Percentiles rank a stretch among this genome's conserved stretches.
These are phyloP conservation scores for Volucella bombylans DNA, from an alignment of 2,888 invertebrate species.

Conservation along the genomic window DNA sequence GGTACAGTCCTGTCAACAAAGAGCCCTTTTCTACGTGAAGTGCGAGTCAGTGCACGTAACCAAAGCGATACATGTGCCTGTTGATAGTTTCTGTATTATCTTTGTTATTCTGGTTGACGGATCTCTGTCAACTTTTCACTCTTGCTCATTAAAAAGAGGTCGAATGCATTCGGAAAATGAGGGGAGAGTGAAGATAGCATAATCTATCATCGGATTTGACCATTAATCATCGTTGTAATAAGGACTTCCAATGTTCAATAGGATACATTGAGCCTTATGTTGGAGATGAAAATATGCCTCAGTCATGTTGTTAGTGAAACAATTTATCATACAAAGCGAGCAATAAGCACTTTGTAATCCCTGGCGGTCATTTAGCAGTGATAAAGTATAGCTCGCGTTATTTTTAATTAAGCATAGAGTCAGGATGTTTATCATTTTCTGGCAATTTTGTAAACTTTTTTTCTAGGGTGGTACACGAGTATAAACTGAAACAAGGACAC, in stretches of 20 bases:
- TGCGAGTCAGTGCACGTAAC: neutral
- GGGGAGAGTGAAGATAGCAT: neutral
- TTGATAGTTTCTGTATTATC: slow-evolving; percentile 31
- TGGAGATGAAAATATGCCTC: neutral
- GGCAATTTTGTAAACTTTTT: too few relatives aligned
- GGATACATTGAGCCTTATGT: neutral
- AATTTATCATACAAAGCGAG: slow-evolving; percentile 20
- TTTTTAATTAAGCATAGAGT: slow-evolving; percentile 5
- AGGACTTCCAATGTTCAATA: neutral
- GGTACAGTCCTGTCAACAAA: slow-evolving; percentile 21
- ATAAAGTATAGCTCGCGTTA: neutral
- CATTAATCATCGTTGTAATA: slow-evolving; percentile 50
- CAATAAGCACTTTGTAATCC: slow-evolving; percentile 10
- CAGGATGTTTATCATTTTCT: too few relatives aligned
- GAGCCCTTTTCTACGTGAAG: neutral
- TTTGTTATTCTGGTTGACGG: slow-evolving; percentile 27
- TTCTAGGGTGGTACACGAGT: too few relatives aligned
- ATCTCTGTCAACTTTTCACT: slow-evolving; percentile 54
- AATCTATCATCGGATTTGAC: slow-evolving; percentile 14
- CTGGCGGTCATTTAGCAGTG: neutral
- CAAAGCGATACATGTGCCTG: slow-evolving; percentile 13
- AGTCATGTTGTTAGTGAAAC: neutral
- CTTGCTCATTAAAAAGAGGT: slow-evolving; percentile 27
- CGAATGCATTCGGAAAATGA: neutral
- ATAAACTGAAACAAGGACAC: too few relatives aligned